Evolutionary conservation across 2,113 vertebrate genomes (phyloP).

Genomic region (Mirza zaza): DNA sequence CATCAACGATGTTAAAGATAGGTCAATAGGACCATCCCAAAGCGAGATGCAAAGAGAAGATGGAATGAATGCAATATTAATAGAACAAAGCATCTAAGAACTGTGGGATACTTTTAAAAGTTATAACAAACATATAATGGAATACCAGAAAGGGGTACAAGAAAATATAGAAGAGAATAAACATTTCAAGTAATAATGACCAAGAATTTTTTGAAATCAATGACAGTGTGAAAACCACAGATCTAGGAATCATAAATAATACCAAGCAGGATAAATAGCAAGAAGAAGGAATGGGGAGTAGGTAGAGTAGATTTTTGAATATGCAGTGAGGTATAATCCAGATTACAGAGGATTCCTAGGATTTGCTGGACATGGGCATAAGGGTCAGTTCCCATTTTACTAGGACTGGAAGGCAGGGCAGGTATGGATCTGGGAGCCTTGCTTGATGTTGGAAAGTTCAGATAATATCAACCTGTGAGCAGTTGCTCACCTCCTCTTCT

Average conservation of each 20-base stretch:
- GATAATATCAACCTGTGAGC: background rate
- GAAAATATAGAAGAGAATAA: background rate
- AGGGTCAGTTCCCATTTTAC: background rate
- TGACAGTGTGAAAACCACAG: background rate
- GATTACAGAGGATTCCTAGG: background rate
- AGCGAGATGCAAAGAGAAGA: background rate
- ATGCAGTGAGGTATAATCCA: background rate
- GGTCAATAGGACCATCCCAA: background rate
- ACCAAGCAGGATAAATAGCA: background rate
- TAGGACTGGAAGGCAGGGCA: too few species aligned
- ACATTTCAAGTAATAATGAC: background rate
- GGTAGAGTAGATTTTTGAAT: background rate
- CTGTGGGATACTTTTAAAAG: background rate
- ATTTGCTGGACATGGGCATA: background rate
- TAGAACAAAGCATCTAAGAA: background rate
- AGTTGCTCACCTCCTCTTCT: background rate
- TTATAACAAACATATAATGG: background rate
- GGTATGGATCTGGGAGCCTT: too few species aligned
- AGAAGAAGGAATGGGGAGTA: background rate
- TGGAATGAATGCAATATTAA: background rate
- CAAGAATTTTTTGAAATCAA: background rate
- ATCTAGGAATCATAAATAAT: background rate
- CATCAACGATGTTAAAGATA: background rate
- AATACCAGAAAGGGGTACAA: background rate
- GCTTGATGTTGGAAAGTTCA: background rate